Evolutionary conservation across 2,113 vertebrate species (phyloP), one percentile per base, ranked within the genome.

Genomic region (Amazona vittata): DNA sequence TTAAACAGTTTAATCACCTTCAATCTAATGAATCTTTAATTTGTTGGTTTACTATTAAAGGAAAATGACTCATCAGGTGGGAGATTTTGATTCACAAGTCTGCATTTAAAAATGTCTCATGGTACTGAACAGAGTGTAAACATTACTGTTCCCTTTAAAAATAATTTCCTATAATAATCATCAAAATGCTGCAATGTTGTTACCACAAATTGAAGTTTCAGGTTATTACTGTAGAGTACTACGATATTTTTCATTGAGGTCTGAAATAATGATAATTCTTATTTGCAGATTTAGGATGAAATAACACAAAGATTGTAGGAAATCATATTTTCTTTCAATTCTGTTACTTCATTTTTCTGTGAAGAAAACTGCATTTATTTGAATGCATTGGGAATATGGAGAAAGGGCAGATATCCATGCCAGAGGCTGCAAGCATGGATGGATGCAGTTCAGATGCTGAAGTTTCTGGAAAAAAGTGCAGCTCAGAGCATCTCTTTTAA

Each of bases 1-100:
- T 95, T 84, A 71, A 73, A 60, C 44, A 63, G 88, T 76, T 97
- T 83, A 95, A 63, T 90, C 78, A 85, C 84, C 46, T 94, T 85
- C 71, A 79, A 25, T 92, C 69, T 91, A 90, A 94, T 89, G 50
- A 91, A 65, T 84, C 65, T 96, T 92, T 93, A 91, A 96, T 95
- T 81, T 91, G 77, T 87, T 92, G 80, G 29, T 90, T 92, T 93
- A 77, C 93, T 95, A 28, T 94, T 95, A 94, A 89, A 94, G 67
- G 79, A 96, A 94, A 93, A 93, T 92, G 80, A 95, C 39, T 96
- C 80, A 96, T 75, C 50, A 81, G 91, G 96, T 97, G 86, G 83
- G 94, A 96, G 81, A 86, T 83, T 64, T 86, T 90, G 50, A 71
- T 90, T 96, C 83, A 96, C 2, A 6, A 89, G 39, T 52, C 78